Evolutionary conservation across 2,888 invertebrate genomes (phyloP), one percentile per base, ranked within the genome.

Genomic region (Cenopis cana): DNA sequence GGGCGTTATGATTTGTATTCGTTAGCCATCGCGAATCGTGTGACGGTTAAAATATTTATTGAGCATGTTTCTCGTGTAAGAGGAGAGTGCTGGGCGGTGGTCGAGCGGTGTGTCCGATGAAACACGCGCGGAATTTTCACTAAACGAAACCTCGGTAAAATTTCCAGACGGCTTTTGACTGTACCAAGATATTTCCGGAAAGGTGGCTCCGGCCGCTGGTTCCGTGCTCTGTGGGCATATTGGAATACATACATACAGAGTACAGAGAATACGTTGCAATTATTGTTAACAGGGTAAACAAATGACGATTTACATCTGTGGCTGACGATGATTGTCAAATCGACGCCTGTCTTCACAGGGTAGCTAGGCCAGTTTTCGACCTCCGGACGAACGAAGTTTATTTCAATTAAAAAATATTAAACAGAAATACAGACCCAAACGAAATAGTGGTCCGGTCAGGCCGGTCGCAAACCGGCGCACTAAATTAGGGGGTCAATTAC

Each of bases 101-200:
- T 75, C 69, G 72, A 72, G 67, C 64, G 41, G 68, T 77, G 79
- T 76, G 79, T 76, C 79, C 81, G 78, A 79, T 80, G 80, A 78
- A 83, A 78, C 79, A 79, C 79, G 82, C 68, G 68, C 82, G 84
- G 88, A 86, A 89, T 90, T 89, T 88, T 83, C 82, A 85, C 88
- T 88, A 84, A 83, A 81, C 81, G 76, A 80, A 82, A 81, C 78
- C 78, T 78, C 72, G 76, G 77, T 76, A 78, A 81, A 85, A 84
- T 83, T 85, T 83, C 78, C 74, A 80, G 77, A 77, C 79, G 75
- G 76, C 74, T 75, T 73, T 74, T 75, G 78, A 78, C 78, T 77
- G 77, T 70, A 12, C 68, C 75, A 67, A 75, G 74, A 74, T 74
- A 73, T 70, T 73, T 56, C 36, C 59, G 10, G 41, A 41, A 41